Conservation (phyloP, 2,888 invertebrate genomes). For the Maniola hyperantus region DNA sequence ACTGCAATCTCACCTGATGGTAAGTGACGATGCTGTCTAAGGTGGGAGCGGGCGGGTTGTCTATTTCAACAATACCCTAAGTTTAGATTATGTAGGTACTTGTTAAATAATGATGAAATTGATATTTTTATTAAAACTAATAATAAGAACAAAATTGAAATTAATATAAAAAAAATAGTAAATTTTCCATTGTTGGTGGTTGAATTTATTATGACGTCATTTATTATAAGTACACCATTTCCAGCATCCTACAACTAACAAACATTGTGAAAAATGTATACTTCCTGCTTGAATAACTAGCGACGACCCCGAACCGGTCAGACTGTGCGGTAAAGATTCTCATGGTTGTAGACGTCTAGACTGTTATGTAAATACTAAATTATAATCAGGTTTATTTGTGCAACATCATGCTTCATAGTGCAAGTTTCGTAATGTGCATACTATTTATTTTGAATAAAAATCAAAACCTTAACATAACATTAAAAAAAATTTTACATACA, state of each 20-base stretch:
- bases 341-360: constrained; percentile 6
- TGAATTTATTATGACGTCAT: neutral
- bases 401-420: neutral
- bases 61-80: no score
- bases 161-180: no score
- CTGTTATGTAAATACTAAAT: constrained; percentile 11
- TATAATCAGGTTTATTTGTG: neutral
- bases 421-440: neutral
- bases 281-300: neutral
- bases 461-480: no score
- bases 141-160: no score
- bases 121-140: no score
- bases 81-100: no score
- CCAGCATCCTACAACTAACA: neutral
- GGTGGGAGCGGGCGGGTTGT: no score
- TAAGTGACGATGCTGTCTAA: no score
- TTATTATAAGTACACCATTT: neutral
- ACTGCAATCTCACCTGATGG: no score
- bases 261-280: neutral
- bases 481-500: neutral
- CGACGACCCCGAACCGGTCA: neutral
- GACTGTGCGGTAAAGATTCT: constrained; percentile 8
- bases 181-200: no score
- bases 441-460: neutral
- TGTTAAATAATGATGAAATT: no score